These are phyloP conservation scores for Imbricaverruca yamaguchii DNA, from an alignment of 2,888 invertebrate genomes.

Conservation along the genomic window DNA sequence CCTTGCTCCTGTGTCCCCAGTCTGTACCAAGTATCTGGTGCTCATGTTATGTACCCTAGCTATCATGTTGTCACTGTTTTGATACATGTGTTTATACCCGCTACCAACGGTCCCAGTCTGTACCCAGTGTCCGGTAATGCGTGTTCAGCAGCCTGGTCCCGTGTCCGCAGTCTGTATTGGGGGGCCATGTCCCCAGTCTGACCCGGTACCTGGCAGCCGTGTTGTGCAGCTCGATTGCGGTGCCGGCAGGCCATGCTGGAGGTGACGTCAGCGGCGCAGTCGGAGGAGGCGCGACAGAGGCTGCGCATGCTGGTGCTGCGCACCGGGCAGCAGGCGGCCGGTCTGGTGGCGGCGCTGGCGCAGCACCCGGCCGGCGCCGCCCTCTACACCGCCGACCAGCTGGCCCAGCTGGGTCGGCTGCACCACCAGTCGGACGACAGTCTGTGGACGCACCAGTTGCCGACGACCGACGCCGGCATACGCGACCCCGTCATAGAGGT, in stretches of 20 bases:
- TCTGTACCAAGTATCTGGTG: too few relatives aligned
- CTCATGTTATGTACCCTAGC: too few relatives aligned
- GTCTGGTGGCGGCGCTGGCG: constrained; percentile 17
- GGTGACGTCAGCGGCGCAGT: not conserved
- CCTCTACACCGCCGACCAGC: not conserved
- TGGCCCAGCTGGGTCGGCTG: constrained; percentile 12
- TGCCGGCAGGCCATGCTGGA: constrained; percentile 22
- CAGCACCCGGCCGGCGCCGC: not conserved
- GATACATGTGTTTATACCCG: too few relatives aligned
- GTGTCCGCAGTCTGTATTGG: too few relatives aligned
- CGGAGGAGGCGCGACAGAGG: not conserved
- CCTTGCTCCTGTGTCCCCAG: too few relatives aligned
- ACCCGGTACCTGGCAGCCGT: too few relatives aligned
- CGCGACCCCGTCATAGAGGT: not conserved
- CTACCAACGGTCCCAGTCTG: too few relatives aligned
- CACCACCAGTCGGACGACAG: constrained; percentile 4
- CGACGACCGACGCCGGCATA: not conserved
- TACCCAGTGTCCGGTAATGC: too few relatives aligned
- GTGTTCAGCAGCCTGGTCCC: too few relatives aligned
- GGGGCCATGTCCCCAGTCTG: too few relatives aligned
- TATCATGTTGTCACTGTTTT: too few relatives aligned
- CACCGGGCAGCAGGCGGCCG: not conserved
- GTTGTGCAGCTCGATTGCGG: too few relatives aligned
- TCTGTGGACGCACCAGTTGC: not conserved
- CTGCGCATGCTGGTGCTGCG: constrained; percentile 9